Conservation (phyloP, 2,797 vertebrate genomes). For the Macroramphosus scolopax region DNA sequence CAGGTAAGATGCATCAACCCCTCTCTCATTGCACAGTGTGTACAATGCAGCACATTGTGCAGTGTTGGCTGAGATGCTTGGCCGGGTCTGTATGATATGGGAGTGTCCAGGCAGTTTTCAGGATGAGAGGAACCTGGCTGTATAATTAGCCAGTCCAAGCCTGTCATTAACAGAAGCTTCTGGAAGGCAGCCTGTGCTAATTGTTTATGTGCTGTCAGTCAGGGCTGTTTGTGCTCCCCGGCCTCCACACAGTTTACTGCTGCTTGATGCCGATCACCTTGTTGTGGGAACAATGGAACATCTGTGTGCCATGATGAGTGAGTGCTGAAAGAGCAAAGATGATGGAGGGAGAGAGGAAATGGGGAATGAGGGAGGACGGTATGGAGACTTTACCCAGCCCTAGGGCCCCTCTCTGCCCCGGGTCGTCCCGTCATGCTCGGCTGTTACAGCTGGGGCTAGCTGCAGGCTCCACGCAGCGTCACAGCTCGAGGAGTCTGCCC, state of each 20-base stretch:
- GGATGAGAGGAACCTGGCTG: slow-evolving; percentile 55
- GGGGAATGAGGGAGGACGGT: slow-evolving; percentile 13
- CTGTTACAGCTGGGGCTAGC: slow-evolving; percentile 24
- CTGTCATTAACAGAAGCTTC: slow-evolving; percentile 63
- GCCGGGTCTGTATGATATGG: slow-evolving; percentile 35
- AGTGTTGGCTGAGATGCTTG: slow-evolving; percentile 20
- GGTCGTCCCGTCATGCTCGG: slow-evolving; percentile 27
- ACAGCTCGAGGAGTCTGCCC: slow-evolving; percentile 24
- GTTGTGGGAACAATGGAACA: slow-evolving; percentile 65
- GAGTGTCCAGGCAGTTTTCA: slow-evolving; percentile 52
- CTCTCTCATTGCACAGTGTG: slow-evolving; percentile 4
- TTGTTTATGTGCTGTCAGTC: slow-evolving; percentile 76
- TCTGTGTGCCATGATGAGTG: slow-evolving; percentile 64
- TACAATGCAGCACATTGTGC: slow-evolving; percentile 26
- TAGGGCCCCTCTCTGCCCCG: slow-evolving; percentile 37
- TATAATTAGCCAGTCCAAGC: slow-evolving; percentile 68
- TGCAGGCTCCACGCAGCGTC: not conserved
- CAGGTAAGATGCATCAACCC: not conserved
- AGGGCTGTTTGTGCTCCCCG: slow-evolving; percentile 48
- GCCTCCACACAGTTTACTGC: slow-evolving; percentile 36
- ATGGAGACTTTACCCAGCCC: slow-evolving; percentile 21
- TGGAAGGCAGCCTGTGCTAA: slow-evolving; percentile 68
- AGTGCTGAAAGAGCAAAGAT: slow-evolving; percentile 29
- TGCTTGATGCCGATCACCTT: slow-evolving; percentile 53
- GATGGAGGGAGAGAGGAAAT: slow-evolving; percentile 17